Percentiles rank a stretch among this genome's conserved stretches.
phyloP scores from a whole-genome alignment of 2,113 vertebrate genomes.

The Limnothrissa miodon region DNA sequence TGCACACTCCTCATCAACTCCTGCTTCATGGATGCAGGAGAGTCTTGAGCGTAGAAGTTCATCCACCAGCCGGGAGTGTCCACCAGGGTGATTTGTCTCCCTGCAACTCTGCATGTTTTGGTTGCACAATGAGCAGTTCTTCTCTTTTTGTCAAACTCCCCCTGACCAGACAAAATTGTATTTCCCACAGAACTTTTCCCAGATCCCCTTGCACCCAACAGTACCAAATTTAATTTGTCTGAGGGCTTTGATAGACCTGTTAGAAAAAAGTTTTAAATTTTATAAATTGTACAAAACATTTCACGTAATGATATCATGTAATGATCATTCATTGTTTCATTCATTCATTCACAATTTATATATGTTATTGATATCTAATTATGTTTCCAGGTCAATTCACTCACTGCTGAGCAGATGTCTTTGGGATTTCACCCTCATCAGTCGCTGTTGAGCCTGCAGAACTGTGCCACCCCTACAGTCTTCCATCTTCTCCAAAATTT shows the following conservation, averaged over 20 bases:
- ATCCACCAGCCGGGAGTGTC: conserved; percentile 74
- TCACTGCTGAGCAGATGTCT: conserved; percentile 55
- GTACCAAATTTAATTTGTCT: conserved; percentile 53
- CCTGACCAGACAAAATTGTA: conserved; percentile 55
- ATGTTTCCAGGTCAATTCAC: background rate
- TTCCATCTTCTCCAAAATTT: conserved; percentile 8
- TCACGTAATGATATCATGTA: too few relatives aligned
- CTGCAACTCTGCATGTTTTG: conserved; percentile 41
- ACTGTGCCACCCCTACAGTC: conserved; percentile 52
- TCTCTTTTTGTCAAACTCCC: background rate
- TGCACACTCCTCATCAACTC: conserved; percentile 53
- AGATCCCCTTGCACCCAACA: conserved; percentile 66
- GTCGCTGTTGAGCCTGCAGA: conserved; percentile 51
- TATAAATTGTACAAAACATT: too few relatives aligned
- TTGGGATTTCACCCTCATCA: conserved; percentile 46
- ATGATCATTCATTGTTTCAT: too few relatives aligned
- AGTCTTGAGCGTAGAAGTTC: conserved; percentile 64
- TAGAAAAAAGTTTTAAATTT: background rate
- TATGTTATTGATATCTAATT: background rate
- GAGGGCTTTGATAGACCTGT: background rate
- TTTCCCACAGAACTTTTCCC: conserved; percentile 64
- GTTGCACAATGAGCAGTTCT: conserved; percentile 51
- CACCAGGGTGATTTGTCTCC: conserved; percentile 60
- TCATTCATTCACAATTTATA: background rate
- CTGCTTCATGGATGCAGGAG: conserved; percentile 54